These are phyloP conservation scores for Laupala kohalensis DNA, from an alignment of 1,140 invertebrate species.

Conservation along the genomic window DNA sequence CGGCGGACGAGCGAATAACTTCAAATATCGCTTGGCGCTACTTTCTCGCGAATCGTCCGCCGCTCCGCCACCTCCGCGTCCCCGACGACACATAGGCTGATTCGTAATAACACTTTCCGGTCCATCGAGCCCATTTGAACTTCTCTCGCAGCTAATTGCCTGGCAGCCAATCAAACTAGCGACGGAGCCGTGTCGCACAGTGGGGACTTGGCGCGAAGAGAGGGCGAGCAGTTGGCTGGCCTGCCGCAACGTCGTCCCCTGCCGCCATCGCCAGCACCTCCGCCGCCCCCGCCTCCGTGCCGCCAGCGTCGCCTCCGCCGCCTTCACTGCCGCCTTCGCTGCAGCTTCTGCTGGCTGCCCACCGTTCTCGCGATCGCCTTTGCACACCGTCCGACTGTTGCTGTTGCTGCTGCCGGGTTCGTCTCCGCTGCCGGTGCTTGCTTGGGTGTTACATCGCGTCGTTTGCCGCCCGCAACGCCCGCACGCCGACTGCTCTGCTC, in stretches of 20 bases:
- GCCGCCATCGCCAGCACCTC: too few relatives aligned
- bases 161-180: not conserved
- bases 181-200: not conserved
- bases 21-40: not conserved
- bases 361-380: not conserved
- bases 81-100: not conserved
- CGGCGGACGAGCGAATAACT: not conserved
- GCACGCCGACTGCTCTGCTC: too few relatives aligned
- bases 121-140: not conserved
- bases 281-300: too few relatives aligned
- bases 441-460: not conserved
- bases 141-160: not conserved
- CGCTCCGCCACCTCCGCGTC: too few relatives aligned
- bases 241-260: not conserved
- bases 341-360: too few relatives aligned
- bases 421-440: not conserved
- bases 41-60: too few relatives aligned
- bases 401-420: not conserved
- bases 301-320: too few relatives aligned
- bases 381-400: not conserved
- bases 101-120: not conserved
- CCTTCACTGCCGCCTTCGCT: not conserved
- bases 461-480: too few relatives aligned
- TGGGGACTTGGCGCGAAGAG: not conserved
- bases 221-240: not conserved